Conservation (phyloP, 2,113 vertebrate genomes). For the Clarias magur region DNA sequence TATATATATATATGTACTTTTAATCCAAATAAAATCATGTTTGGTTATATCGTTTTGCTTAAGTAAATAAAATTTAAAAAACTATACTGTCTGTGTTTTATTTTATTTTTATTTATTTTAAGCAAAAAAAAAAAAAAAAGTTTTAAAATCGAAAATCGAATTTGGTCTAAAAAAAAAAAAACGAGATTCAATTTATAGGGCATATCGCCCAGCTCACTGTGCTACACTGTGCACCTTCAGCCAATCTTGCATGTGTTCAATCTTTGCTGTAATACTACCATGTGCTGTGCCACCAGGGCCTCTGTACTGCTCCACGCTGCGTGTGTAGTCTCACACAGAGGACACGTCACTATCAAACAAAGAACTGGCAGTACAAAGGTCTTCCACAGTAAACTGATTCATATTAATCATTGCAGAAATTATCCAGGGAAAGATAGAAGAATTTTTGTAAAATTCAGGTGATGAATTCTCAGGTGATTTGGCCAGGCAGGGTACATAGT, state of each 20-base stretch:
- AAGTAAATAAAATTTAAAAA: no score
- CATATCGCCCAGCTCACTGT: background rate
- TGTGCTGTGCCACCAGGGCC: constrained; percentile 84
- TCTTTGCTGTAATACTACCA: constrained; percentile 82
- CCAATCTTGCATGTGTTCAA: constrained; percentile 81
- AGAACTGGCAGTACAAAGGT: constrained; percentile 82
- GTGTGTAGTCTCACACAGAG: constrained; percentile 82
- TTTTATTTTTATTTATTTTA: no score
- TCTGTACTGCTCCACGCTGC: constrained; percentile 91
- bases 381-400: constrained; percentile 79
- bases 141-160: background rate
- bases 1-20: no score
- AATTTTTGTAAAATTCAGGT: no score
- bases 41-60: no score
- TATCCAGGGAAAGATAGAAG: no score
- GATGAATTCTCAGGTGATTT: no score
- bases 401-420: constrained; percentile 50
- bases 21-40: no score
- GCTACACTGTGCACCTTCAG: constrained; percentile 55
- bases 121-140: no score
- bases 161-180: background rate
- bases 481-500: no score
- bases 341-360: constrained; percentile 81
- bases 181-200: no score
- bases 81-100: no score